Percentiles rank a stretch among this genome's conserved stretches.
These are phyloP conservation scores for Formicarius rufipectus DNA, from an alignment of 2,113 vertebrate species.

Conservation along the genomic window DNA sequence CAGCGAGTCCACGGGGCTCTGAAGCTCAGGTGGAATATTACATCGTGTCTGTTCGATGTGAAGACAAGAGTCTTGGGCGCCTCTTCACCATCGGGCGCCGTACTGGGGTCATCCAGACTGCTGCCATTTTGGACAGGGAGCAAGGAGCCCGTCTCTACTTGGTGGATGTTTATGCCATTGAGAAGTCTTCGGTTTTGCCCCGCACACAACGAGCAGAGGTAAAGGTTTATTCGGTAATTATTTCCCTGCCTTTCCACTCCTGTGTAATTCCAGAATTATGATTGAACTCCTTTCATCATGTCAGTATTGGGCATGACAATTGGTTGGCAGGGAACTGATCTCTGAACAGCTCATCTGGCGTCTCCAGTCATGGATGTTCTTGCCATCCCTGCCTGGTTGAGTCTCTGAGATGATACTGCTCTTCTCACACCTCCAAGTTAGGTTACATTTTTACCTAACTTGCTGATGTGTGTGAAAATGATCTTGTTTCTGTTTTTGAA, in stretches of 20 bases:
- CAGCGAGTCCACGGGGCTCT: slow-evolving; percentile 83
- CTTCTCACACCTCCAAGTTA: not conserved
- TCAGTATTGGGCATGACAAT: not conserved
- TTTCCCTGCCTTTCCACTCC: not conserved
- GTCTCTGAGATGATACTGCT: not conserved
- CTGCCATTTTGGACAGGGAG: slow-evolving; percentile 93
- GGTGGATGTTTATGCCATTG: slow-evolving; percentile 96
- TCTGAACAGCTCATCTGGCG: not conserved
- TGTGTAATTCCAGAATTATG: not conserved
- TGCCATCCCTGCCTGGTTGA: not conserved
- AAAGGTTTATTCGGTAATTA: slow-evolving; percentile 50
- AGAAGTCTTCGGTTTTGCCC: slow-evolving; percentile 85
- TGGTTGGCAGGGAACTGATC: not conserved
- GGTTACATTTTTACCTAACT: not conserved
- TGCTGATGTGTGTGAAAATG: not conserved
- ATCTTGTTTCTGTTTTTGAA: not conserved
- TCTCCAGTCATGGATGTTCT: not conserved
- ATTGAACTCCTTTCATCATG: not conserved
- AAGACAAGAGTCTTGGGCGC: slow-evolving; percentile 85
- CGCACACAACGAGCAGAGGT: slow-evolving; percentile 94
- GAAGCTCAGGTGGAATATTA: slow-evolving; percentile 91
- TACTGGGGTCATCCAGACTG: slow-evolving; percentile 89
- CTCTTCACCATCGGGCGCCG: slow-evolving; percentile 93
- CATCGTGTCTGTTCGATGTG: slow-evolving; percentile 88
- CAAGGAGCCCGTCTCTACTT: slow-evolving; percentile 90